These are phyloP conservation scores for Odontamblyopus rebecca DNA, from an alignment of 2,797 vertebrate genomes.

Conservation along the genomic window DNA sequence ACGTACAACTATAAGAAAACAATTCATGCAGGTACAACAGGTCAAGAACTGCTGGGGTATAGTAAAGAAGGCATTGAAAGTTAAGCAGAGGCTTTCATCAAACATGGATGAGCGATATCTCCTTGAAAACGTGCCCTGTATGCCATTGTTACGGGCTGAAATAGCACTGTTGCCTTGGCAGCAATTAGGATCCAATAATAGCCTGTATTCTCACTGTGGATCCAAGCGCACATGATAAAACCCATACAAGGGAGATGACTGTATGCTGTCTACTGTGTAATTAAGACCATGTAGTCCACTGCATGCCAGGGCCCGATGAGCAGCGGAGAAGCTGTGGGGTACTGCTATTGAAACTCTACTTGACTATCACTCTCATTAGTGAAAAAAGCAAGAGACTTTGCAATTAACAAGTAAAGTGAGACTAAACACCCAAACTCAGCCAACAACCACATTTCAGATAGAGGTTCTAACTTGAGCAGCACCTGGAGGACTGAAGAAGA, in stretches of 20 bases:
- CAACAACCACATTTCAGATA: no score
- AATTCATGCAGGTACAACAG: not conserved
- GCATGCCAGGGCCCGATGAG: not conserved
- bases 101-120: not conserved
- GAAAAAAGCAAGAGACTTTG: no score
- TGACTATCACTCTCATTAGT: no score
- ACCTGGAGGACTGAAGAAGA: no score
- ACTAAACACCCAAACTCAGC: no score
- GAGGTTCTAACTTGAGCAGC: no score
- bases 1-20: not conserved
- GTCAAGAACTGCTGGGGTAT: not conserved
- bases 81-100: slow-evolving; percentile 7
- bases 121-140: slow-evolving; percentile 9
- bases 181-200: slow-evolving; percentile 76
- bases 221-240: slow-evolving; percentile 48
- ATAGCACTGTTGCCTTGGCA: slow-evolving; percentile 74
- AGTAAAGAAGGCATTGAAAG: slow-evolving; percentile 26
- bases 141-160: slow-evolving; percentile 58
- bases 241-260: slow-evolving; percentile 33
- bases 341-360: no score
- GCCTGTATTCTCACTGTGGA: slow-evolving; percentile 55
- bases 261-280: slow-evolving; percentile 20
- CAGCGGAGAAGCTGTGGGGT: slow-evolving; percentile 6
- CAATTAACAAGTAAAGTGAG: no score
- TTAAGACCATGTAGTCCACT: slow-evolving; percentile 29